Evolutionary conservation across 2,797 vertebrate genomes (phyloP), one percentile per base, ranked within the genome.

Genomic region (Chiroxiphia lanceolata): DNA sequence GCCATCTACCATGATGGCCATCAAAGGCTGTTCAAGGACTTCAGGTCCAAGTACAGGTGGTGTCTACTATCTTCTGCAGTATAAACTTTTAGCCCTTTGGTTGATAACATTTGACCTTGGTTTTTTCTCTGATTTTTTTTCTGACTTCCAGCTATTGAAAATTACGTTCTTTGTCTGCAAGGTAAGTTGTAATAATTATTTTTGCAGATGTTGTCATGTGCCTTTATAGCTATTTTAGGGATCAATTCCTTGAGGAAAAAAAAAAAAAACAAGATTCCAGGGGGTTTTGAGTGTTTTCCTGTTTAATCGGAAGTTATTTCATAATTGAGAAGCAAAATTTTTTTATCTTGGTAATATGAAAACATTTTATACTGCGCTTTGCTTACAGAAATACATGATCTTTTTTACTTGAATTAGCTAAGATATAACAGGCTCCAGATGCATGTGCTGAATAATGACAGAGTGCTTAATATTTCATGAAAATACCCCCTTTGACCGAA

Each of bases 141-240:
- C 54, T 69, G 44, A 93, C 91, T 96, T 95, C 94, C 95, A 94
- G 60, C 76, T 93, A 94, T 96, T 95, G 89, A 95, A 94, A 93
- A 87, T 71, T 1, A 56, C 15, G 14, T 69, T 72, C 54, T 92
- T 96, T 92, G 59, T 91, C 87, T 95, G 45, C 29, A 92, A 90
- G 76, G 38, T 91, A 75, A 80, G 26, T 51, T 74, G 12, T 59
- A 67, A 45, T 77, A 79, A 89, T 91, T 76, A 27, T 79, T 86
- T 91, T 90, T 92, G 61, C 89, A 94, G 87, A 83, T 91, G 89
- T 76, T 88, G 36, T 48, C 31, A 13, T 77, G 25, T 81, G 27
- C 34, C 29, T 93, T 81, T 59, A 31, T 64, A 69, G n/a, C 59
- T 95, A 89, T 90, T 92, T 93, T 81, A 67, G 22, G 54, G n/a